A percentile compares a stretch with the other conserved stretches of the same genome.
phyloP scores from a whole-genome alignment of 2,797 vertebrate genomes.

The Echiichthys vipera region DNA sequence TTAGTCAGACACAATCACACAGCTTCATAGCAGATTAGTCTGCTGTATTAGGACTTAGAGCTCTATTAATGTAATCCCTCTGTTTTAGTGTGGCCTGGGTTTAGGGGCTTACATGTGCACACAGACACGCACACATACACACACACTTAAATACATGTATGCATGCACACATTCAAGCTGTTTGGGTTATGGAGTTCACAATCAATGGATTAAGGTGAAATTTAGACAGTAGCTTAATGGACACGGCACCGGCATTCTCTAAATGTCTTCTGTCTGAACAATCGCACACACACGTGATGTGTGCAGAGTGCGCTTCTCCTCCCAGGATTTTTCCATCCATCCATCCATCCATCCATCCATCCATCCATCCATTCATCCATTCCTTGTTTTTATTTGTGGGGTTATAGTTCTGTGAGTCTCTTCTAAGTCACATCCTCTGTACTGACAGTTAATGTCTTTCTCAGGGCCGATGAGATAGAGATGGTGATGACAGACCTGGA shows the following conservation, averaged over 20 bases:
- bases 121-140: conserved; percentile 68
- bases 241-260: conserved; percentile 43
- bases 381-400: conserved; percentile 22
- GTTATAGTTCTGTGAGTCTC: conserved; percentile 17
- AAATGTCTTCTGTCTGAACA: conserved; percentile 57
- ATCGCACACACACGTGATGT: conserved; percentile 7
- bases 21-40: conserved; percentile 85
- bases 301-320: conserved; percentile 33
- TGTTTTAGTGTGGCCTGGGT: conserved; percentile 83
- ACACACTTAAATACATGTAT: conserved; percentile 74
- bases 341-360: conserved; percentile 13
- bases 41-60: conserved; percentile 84
- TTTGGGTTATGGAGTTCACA: conserved; percentile 79
- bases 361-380: conserved; percentile 29
- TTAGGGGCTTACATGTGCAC: conserved; percentile 81
- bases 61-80: conserved; percentile 87
- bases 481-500: conserved; percentile 99
- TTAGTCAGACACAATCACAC: conserved; percentile 84
- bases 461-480: conserved; percentile 97
- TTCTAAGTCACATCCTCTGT: conserved; percentile 12
- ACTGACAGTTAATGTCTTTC: conserved; percentile 55
- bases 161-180: conserved; percentile 78
- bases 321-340: conserved; percentile 12
- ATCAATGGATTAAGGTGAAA: conserved; percentile 86
- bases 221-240: conserved; percentile 82